Evolutionary conservation across 2,797 vertebrate species (phyloP).

Genomic region (Peromyscus aztecus): DNA sequence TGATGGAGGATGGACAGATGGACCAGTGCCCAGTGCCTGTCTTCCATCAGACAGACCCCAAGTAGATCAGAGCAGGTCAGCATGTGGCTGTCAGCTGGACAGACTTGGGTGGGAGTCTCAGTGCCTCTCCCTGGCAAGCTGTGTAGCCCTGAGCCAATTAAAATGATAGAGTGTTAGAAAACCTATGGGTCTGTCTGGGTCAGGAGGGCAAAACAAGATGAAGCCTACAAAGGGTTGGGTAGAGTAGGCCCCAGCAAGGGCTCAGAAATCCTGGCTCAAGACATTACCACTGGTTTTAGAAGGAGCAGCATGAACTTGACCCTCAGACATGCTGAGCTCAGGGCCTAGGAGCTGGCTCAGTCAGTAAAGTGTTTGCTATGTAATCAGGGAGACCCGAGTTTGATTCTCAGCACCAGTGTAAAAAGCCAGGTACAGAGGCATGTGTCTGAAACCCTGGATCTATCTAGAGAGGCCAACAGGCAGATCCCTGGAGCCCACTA

Average conservation of each 20-base stretch:
- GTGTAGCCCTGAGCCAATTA: background rate
- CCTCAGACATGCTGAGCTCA: background rate
- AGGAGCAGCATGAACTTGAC: background rate
- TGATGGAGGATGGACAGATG: background rate
- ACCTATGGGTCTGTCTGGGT: background rate
- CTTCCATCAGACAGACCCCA: background rate
- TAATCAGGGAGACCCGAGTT: background rate
- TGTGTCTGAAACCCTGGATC: background rate
- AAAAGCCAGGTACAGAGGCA: background rate
- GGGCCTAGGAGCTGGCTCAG: background rate
- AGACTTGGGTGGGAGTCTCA: background rate
- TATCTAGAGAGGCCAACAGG: background rate
- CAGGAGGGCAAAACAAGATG: background rate
- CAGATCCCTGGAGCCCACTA: no score
- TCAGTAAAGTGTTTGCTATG: background rate
- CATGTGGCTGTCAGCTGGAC: background rate
- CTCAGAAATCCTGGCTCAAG: background rate
- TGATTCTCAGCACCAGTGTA: background rate
- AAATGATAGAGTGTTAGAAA: background rate
- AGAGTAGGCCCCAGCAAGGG: background rate
- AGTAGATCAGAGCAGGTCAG: background rate
- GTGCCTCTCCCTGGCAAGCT: background rate
- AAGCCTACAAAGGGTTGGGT: background rate
- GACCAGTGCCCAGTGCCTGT: rapidly evolving
- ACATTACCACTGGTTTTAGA: background rate